Conservation (phyloP, 1,140 invertebrate species). For the Saccostrea glomerata region DNA sequence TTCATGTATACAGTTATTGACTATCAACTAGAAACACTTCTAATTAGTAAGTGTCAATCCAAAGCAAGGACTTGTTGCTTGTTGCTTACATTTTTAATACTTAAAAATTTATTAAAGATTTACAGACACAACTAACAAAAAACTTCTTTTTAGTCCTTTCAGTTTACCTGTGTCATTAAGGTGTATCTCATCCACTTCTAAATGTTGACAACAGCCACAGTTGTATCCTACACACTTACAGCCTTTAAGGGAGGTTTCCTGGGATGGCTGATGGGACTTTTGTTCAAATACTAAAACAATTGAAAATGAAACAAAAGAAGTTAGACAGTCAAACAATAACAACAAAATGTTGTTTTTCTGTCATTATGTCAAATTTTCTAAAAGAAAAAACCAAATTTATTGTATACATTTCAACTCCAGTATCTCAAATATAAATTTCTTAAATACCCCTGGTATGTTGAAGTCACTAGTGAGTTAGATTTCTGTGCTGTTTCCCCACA, state of each 20-base stretch:
- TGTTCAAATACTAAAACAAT: background rate
- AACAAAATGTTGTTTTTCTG: background rate
- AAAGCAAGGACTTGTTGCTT: too few species aligned
- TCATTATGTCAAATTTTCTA: background rate
- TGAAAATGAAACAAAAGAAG: background rate
- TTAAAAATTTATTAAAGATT: too few species aligned
- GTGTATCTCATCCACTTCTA: slow-evolving; percentile 37
- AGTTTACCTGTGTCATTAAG: slow-evolving; percentile 40
- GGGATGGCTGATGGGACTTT: background rate
- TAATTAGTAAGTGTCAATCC: too few species aligned
- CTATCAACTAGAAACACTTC: too few species aligned
- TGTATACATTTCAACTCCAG: background rate
- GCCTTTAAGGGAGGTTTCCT: background rate
- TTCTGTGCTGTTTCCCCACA: too few species aligned
- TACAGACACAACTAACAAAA: too few species aligned
- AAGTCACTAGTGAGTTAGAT: too few species aligned
- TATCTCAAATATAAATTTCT: background rate
- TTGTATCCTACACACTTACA: slow-evolving; percentile 40
- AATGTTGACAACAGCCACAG: slow-evolving; percentile 43
- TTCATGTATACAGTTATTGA: too few species aligned
- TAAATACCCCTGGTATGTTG: background rate
- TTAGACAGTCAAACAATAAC: background rate
- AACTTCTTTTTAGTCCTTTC: too few species aligned
- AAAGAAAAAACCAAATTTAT: background rate
- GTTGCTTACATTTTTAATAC: too few species aligned